Percentiles rank a stretch among this genome's conserved stretches.
phyloP scores from a whole-genome alignment of 2,888 invertebrate species.

The Himalopsyche anomala region DNA sequence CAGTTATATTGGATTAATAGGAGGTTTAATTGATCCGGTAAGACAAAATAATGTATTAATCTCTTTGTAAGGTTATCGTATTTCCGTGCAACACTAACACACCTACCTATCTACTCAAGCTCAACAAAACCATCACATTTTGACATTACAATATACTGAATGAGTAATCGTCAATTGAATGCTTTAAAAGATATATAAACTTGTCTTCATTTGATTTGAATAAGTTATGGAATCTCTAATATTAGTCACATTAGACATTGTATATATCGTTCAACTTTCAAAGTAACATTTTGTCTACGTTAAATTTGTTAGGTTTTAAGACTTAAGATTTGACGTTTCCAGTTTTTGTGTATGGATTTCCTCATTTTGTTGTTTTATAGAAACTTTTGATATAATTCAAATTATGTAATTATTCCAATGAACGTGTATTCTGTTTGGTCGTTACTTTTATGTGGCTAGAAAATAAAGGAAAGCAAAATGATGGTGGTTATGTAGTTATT shows the following conservation, averaged over 20 bases:
- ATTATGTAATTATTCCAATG: no score
- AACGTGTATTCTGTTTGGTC: no score
- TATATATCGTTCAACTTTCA: background rate
- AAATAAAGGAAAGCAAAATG: no score
- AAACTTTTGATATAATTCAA: no score
- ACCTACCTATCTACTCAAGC: constrained; percentile 18
- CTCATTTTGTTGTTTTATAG: no score
- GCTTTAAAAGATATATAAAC: no score
- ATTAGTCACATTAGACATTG: background rate
- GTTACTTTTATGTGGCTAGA: no score
- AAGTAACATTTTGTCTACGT: background rate
- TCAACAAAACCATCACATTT: background rate
- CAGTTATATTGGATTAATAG: constrained; percentile 74
- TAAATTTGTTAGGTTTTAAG: constrained; percentile 17
- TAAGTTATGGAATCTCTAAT: background rate
- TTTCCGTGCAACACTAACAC: constrained; percentile 71
- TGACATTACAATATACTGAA: no score
- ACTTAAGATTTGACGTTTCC: no score
- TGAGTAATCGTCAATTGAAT: no score
- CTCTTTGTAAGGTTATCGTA: constrained; percentile 74
- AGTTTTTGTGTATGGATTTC: no score
- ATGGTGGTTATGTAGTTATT: no score
- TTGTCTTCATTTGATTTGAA: constrained; percentile 31
- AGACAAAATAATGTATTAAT: constrained; percentile 71
- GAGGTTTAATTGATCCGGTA: constrained; percentile 75